Base-by-base conservation (phyloP, 2,113 vertebrate genomes). In the Urocynchramus pylzowi region DNA sequence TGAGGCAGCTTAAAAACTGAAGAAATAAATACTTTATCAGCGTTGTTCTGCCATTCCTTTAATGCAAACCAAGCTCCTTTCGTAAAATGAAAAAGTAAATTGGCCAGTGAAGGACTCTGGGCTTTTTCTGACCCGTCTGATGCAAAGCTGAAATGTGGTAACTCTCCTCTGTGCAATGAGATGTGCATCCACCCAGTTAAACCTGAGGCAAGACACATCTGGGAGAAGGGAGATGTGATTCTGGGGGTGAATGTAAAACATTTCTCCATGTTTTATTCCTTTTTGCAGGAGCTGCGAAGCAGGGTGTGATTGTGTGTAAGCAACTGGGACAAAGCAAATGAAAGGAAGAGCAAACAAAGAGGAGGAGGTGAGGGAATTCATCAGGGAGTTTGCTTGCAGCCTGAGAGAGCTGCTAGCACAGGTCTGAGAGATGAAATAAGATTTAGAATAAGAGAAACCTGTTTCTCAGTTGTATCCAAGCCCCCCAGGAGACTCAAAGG, bases 401-500 rank as follows among this genome's bases (percentile, higher is more conserved):
- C 80, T 31, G 57, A 71, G 87, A 90, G 83, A 84, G 47, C 82
- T 94, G 57, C 77, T 91, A 74, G 57, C 53, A 60, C 49, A 88
- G 61, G 80, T 82, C 67, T 76, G 26, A 73, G 79, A 75, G 71
- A 76, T 76, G 70, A 78, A 95, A 86, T 88, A 70, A 88, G 75
- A 45, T 78, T 87, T 10, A n/a, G 63, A 61, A 17, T 47, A 33
- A 27, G 63, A 78, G 76, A 83, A 90, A 24, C 22, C 28, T 86
- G 65, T 60, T 24, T 95, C 81, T 93, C 84, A 61, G 1, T 80
- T 5, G 15, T 82, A 94, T 80, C 92, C 73, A 83, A 90, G 39
- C 33, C 39, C 49, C 41, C 13, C 70, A 77, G 91, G 91, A 96
- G 91, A 79, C 64, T 83, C 88, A 83, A 69, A 97, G 92, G 68